Conservation (phyloP, 2,888 invertebrate species). For the Phytoseiulus persimilis region DNA sequence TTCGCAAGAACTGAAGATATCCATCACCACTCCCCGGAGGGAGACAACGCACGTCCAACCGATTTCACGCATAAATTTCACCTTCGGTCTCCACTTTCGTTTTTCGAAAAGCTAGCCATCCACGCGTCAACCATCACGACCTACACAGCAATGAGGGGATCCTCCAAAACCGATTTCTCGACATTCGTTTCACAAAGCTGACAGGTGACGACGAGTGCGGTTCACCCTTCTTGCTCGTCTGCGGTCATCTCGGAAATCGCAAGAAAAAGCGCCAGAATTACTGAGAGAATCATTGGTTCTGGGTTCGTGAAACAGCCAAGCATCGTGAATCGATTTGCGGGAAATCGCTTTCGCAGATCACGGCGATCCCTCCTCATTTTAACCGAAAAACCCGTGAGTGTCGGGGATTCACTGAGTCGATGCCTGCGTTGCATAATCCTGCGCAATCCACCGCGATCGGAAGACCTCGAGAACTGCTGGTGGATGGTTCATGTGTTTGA, state of each 20-base stretch:
- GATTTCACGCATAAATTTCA: background rate
- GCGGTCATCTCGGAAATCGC: too few relatives aligned
- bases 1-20: background rate
- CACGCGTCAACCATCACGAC: background rate
- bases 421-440: background rate
- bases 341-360: background rate
- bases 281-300: too few relatives aligned
- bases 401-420: background rate
- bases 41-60: background rate
- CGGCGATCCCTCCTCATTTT: background rate
- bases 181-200: background rate
- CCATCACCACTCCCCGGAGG: background rate
- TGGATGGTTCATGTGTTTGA: background rate
- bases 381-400: background rate
- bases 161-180: background rate
- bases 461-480: background rate
- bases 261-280: too few relatives aligned
- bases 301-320: too few relatives aligned
- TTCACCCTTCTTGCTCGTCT: too few relatives aligned
- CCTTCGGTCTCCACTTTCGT: background rate
- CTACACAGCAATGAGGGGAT: background rate
- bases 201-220: too few relatives aligned
- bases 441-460: background rate
- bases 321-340: too few relatives aligned
- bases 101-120: too few relatives aligned